These are phyloP conservation scores for Gryllus bimaculatus DNA, from an alignment of 1,140 invertebrate genomes.

Conservation along the genomic window DNA sequence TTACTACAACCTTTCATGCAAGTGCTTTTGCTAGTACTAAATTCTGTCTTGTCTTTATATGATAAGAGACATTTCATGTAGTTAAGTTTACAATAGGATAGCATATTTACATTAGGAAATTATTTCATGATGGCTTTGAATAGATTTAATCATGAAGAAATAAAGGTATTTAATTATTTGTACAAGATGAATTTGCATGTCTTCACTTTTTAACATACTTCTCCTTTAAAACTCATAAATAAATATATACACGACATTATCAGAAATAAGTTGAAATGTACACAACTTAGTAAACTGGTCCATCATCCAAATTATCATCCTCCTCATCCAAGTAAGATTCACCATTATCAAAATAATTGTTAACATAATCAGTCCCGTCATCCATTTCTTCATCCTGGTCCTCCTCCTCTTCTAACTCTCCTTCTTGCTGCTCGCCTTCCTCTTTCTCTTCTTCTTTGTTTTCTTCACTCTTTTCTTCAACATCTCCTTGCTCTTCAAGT, in stretches of 20 bases:
- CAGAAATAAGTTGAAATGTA: neutral
- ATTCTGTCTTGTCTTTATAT: neutral
- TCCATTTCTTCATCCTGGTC: constrained; percentile 57
- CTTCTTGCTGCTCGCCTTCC: constrained; percentile 39
- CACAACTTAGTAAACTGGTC: constrained; percentile 44
- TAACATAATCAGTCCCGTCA: constrained; percentile 67
- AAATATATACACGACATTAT: neutral
- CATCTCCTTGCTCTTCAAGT: constrained; percentile 36
- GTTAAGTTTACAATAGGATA: neutral
- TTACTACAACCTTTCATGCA: neutral
- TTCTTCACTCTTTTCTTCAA: constrained; percentile 20
- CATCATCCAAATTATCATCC: constrained; percentile 77
- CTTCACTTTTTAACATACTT: neutral
- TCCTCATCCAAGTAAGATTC: constrained; percentile 72
- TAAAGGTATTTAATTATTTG: neutral
- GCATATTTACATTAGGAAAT: neutral
- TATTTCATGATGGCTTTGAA: neutral
- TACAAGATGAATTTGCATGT: neutral
- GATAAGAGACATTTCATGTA: neutral
- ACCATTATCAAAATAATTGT: constrained; percentile 80
- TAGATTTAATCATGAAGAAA: neutral
- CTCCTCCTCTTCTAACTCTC: constrained; percentile 40
- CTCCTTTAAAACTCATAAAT: neutral
- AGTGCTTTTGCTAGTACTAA: neutral
- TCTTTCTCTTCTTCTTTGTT: constrained; percentile 29